phyloP scores from a whole-genome alignment of 2,888 invertebrate species.

The Periphyllus acericola region DNA sequence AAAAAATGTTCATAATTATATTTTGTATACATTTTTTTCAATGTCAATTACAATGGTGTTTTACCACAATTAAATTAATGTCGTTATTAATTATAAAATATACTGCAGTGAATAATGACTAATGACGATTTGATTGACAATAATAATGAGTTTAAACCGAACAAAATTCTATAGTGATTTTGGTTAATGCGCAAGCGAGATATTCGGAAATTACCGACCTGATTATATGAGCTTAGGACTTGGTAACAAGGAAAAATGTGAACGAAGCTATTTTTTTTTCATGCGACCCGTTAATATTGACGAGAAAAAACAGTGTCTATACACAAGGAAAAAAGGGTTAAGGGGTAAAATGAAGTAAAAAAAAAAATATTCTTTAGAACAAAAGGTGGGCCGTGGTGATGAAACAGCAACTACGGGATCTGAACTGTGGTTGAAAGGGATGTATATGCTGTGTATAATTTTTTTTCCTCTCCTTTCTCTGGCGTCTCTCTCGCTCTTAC shows the following conservation, averaged over 20 bases:
- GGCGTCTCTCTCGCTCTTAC: neutral
- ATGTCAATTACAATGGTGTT: neutral
- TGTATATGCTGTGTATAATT: slow-evolving; percentile 45
- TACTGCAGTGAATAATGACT: neutral
- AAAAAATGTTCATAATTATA: slow-evolving; percentile 18
- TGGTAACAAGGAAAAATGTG: neutral
- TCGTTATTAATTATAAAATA: neutral
- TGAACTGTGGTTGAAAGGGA: slow-evolving; percentile 40
- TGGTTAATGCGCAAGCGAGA: neutral
- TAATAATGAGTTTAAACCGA: neutral
- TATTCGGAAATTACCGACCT: neutral
- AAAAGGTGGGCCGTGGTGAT: slow-evolving; percentile 36
- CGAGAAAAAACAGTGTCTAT: slow-evolving; percentile 28
- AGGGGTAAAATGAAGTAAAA: slow-evolving; percentile 35
- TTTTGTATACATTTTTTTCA: slow-evolving; percentile 5
- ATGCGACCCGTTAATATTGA: neutral
- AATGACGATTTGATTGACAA: neutral
- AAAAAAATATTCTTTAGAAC: slow-evolving; percentile 50
- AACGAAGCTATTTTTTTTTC: slow-evolving; percentile 15
- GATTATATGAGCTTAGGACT: neutral
- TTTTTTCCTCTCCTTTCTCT: slow-evolving; percentile 24
- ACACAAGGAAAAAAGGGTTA: slow-evolving; percentile 7
- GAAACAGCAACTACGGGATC: slow-evolving; percentile 42
- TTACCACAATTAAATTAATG: neutral
- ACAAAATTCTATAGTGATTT: no score